A percentile compares a stretch with the other conserved stretches of the same genome.
Conservation (phyloP, 2,113 vertebrate species). For the Caloenas nicobarica region DNA sequence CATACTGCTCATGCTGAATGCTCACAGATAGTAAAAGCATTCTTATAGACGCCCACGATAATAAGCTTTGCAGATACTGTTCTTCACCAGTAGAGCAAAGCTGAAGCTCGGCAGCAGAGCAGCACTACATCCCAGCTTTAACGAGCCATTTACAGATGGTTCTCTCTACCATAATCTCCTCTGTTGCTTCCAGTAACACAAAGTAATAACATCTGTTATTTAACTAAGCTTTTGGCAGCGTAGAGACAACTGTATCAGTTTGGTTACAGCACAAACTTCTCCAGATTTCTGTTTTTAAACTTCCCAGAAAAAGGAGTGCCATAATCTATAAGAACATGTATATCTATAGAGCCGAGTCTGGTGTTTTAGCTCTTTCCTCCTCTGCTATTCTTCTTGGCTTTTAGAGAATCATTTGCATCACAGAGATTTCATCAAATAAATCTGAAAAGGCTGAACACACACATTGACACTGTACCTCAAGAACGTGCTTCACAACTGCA, state of each 20-base stretch:
- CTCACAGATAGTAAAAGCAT: not conserved
- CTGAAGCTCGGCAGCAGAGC: not conserved
- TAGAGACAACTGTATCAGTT: too few species aligned
- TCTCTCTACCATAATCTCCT: not conserved
- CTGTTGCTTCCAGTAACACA: not conserved
- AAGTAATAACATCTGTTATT: not conserved
- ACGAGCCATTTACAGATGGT: not conserved
- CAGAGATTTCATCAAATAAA: not conserved
- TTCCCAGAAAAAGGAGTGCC: not conserved
- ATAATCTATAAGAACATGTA: not conserved
- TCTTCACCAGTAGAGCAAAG: not conserved
- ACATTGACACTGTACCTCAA: conserved; percentile 81
- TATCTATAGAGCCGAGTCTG: not conserved
- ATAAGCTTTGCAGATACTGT: not conserved
- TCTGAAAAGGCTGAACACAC: not conserved
- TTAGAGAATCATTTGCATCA: not conserved
- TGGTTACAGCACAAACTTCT: not conserved
- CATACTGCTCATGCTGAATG: not conserved
- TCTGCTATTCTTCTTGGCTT: not conserved
- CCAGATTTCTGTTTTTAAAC: not conserved
- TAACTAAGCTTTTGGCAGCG: not conserved
- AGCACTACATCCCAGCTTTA: not conserved
- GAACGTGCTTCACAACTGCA: conserved; percentile 94
- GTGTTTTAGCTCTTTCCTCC: not conserved
- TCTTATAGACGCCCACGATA: not conserved